Percentiles rank a stretch among this genome's conserved stretches.
Evolutionary conservation across 2,888 invertebrate genomes (phyloP).

Genomic region (Apocheima hispidaria): DNA sequence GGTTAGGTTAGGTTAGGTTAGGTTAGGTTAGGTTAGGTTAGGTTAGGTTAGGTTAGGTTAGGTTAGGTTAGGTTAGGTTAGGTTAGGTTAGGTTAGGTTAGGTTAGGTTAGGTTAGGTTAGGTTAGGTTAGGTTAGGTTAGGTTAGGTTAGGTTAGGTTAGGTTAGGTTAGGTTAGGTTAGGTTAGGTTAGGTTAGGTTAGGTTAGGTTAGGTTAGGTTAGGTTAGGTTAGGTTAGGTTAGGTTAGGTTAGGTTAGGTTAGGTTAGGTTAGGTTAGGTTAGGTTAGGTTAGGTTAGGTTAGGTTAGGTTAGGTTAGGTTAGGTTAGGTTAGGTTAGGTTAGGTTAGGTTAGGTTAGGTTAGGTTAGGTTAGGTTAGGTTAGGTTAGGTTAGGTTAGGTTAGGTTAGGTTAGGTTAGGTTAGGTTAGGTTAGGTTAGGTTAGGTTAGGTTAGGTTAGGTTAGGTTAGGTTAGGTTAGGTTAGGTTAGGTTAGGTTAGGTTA

Average conservation of each 20-base stretch:
- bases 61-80: background rate
- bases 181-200: conserved; percentile 32
- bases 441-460: conserved; percentile 33
- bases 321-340: conserved; percentile 12
- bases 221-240: conserved; percentile 35
- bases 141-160: conserved; percentile 37
- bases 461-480: conserved; percentile 32
- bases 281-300: background rate
- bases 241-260: conserved; percentile 22
- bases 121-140: conserved; percentile 38
- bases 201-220: conserved; percentile 36
- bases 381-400: conserved; percentile 14
- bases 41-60: no score
- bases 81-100: conserved; percentile 10
- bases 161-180: conserved; percentile 34
- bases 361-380: conserved; percentile 7
- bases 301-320: background rate
- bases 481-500: background rate
- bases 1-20: conserved; percentile 25
- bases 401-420: conserved; percentile 26
- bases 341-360: conserved; percentile 14
- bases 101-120: conserved; percentile 31
- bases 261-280: conserved; percentile 21
- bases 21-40: no score
- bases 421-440: conserved; percentile 35